Evolutionary conservation across 1,140 invertebrate species (phyloP).

Genomic region (Ganaspis sp.): DNA sequence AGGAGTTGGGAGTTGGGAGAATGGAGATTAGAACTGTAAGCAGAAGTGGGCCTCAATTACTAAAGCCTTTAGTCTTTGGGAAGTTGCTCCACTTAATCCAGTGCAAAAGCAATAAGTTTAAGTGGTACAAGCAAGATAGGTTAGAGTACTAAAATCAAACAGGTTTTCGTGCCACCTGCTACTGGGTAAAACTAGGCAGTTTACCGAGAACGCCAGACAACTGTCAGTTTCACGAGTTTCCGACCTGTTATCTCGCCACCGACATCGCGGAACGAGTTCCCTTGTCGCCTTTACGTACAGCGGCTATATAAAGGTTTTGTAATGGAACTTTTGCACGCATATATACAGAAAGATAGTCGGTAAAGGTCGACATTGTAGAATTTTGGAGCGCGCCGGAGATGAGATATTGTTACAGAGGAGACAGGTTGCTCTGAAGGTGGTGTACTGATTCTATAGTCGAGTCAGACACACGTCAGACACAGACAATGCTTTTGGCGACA

Average conservation of each 20-base stretch:
- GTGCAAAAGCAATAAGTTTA: slow-evolving; percentile 4
- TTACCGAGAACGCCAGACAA: slow-evolving; percentile 3
- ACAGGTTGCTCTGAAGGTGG: background rate
- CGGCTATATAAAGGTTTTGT: background rate
- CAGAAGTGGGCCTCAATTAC: background rate
- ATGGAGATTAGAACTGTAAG: background rate
- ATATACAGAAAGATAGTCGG: background rate
- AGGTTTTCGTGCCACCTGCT: slow-evolving; percentile 19
- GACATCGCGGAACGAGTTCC: slow-evolving; percentile 3
- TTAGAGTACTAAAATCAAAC: slow-evolving; percentile 10
- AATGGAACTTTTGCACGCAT: slow-evolving; percentile 23
- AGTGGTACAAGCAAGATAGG: background rate
- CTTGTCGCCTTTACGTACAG: background rate
- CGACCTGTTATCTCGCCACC: slow-evolving; percentile 17
- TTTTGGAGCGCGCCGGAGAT: slow-evolving; percentile 5
- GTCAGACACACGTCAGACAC: slow-evolving; percentile 18
- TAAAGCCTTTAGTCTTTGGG: background rate
- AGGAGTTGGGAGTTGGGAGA: background rate
- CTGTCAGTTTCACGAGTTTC: slow-evolving; percentile 23
- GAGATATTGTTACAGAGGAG: slow-evolving; percentile 22
- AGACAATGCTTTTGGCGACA: background rate
- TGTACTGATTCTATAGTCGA: background rate
- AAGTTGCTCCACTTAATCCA: background rate
- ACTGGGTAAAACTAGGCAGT: slow-evolving; percentile 20
- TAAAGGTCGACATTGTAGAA: slow-evolving; percentile 9